Evolutionary conservation across 2,888 invertebrate genomes (phyloP).

Genomic region (Cantharis lateralis): DNA sequence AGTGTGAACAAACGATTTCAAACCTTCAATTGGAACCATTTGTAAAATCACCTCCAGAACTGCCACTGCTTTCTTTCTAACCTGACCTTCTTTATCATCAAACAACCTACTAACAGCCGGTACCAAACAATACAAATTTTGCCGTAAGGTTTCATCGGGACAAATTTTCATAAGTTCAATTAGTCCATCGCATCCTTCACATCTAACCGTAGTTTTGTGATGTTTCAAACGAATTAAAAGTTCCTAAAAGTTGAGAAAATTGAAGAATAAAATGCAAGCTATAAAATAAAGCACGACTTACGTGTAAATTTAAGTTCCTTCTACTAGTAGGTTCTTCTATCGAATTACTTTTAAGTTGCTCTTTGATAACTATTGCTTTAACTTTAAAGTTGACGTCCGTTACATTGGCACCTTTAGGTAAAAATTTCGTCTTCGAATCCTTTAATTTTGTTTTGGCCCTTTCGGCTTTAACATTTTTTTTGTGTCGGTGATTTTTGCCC

Average conservation of each 20-base stretch:
- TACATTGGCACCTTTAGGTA: constrained; percentile 87
- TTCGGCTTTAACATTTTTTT: constrained; percentile 58
- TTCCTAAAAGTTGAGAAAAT: constrained; percentile 8
- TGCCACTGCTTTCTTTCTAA: constrained; percentile 63
- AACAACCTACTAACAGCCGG: constrained; percentile 71
- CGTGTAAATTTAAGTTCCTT: constrained; percentile 71
- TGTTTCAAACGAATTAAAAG: constrained; percentile 66
- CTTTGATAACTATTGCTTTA: constrained; percentile 80
- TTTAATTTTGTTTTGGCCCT: constrained; percentile 90
- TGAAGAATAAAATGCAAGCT: not conserved
- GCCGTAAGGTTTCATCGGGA: constrained; percentile 57
- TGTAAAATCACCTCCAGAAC: constrained; percentile 58
- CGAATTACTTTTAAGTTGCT: constrained; percentile 68
- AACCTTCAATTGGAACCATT: constrained; percentile 57
- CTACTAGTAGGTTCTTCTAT: constrained; percentile 64
- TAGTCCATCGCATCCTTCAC: constrained; percentile 67
- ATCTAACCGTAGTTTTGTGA: constrained; percentile 71
- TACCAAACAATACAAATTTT: constrained; percentile 70
- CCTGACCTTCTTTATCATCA: constrained; percentile 71
- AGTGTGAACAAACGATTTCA: constrained; percentile 76
- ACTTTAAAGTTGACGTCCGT: constrained; percentile 90
- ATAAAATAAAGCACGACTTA: constrained; percentile 43
- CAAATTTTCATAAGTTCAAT: constrained; percentile 61
- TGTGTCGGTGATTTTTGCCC: constrained; percentile 64
- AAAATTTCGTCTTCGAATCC: constrained; percentile 63